Percentiles rank a stretch among this genome's conserved stretches.
phyloP scores from a whole-genome alignment of 2,888 invertebrate genomes.

The Anarsia innoxiella region DNA sequence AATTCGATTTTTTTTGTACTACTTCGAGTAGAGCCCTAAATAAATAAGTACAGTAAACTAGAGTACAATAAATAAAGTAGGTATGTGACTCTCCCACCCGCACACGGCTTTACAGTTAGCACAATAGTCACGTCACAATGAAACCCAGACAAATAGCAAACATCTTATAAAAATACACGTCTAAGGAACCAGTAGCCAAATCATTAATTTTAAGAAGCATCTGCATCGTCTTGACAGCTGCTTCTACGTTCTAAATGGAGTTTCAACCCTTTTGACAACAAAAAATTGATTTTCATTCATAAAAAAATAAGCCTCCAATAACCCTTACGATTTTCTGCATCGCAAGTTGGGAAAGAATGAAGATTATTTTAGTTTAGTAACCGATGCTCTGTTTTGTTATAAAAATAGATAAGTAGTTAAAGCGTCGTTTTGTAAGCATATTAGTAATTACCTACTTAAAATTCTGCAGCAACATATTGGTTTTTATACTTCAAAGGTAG shows the following conservation, averaged over 20 bases:
- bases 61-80: too few species aligned
- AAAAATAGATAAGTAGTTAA: too few species aligned
- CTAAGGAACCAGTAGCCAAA: conserved; percentile 37
- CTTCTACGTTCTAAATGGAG: conserved; percentile 24
- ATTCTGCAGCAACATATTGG: too few species aligned
- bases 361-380: too few species aligned
- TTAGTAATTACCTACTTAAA: too few species aligned
- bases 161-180: conserved; percentile 15
- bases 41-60: too few species aligned
- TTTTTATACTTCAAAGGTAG: too few species aligned
- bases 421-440: too few species aligned
- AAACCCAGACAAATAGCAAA: conserved; percentile 12
- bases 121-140: conserved; percentile 19
- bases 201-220: conserved; percentile 50
- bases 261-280: conserved; percentile 35
- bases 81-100: conserved; percentile 24
- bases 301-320: conserved; percentile 19
- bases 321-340: conserved; percentile 29
- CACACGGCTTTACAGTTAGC: conserved; percentile 19
- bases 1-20: too few species aligned
- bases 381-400: too few species aligned
- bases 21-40: too few species aligned
- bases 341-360: conserved; percentile 17
- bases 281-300: conserved; percentile 27
- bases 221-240: conserved; percentile 57